Evolutionary conservation across 2,113 vertebrate species (phyloP).

Genomic region (Trochalopteron elliotii): DNA sequence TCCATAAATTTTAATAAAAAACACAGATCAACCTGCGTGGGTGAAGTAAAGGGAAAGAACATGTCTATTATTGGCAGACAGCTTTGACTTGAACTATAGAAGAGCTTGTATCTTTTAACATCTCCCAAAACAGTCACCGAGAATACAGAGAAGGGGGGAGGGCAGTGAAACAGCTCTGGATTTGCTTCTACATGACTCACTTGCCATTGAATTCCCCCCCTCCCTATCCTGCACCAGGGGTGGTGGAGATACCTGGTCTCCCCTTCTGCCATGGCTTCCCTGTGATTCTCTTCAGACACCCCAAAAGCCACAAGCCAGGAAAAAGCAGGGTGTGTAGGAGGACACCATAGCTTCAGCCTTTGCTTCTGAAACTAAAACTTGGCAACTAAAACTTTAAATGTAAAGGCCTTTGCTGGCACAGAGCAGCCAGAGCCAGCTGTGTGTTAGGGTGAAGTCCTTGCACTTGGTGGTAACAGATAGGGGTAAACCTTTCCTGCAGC

Average conservation of each 20-base stretch:
- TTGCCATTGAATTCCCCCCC: fast-evolving
- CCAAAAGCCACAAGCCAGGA: neutral
- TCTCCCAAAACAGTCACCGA: neutral
- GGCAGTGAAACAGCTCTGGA: neutral
- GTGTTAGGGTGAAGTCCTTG: neutral
- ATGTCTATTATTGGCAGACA: neutral
- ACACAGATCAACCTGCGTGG: neutral
- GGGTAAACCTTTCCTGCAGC: neutral
- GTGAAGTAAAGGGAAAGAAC: neutral
- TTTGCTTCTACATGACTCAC: neutral
- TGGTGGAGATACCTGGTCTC: fast-evolving
- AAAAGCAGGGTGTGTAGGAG: neutral
- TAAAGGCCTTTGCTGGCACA: neutral
- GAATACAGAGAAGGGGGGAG: neutral
- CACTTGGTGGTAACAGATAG: neutral
- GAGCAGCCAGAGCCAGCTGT: neutral
- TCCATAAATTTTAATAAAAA: neutral
- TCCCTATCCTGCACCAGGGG: too few relatives aligned
- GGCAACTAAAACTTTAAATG: neutral
- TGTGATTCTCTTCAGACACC: neutral
- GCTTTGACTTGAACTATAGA: neutral
- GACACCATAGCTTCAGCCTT: neutral
- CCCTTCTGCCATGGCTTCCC: neutral
- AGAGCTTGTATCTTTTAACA: neutral
- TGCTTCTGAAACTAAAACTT: neutral